phyloP scores from a whole-genome alignment of 2,797 vertebrate genomes.

The Prionace glauca region DNA sequence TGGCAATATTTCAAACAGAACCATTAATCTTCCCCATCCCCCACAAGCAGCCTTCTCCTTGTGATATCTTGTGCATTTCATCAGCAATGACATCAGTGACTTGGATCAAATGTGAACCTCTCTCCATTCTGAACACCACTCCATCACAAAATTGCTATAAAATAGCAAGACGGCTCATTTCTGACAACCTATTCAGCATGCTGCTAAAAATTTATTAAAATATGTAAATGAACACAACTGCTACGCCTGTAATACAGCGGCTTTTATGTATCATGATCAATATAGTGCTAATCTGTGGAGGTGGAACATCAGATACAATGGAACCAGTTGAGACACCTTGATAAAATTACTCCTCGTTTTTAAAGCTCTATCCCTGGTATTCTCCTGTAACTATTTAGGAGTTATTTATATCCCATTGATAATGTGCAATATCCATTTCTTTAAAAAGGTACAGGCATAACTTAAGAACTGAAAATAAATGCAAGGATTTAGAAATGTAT shows the following conservation, averaged over 20 bases:
- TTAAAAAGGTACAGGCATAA: neutral
- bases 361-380: neutral
- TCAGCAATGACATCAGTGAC: neutral
- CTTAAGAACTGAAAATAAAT: neutral
- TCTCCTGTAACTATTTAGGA: neutral
- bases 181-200: neutral
- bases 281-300: neutral
- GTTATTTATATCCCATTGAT: neutral
- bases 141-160: neutral
- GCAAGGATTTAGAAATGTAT: neutral
- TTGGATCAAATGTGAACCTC: neutral
- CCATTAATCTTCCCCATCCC: neutral
- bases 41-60: neutral
- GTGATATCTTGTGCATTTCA: slow-evolving; percentile 1
- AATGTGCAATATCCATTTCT: neutral
- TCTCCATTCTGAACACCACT: neutral
- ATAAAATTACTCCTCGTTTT: neutral
- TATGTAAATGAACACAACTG: neutral
- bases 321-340: neutral
- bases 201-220: neutral
- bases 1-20: slow-evolving; percentile 3
- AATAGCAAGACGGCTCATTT: neutral
- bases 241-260: neutral
- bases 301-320: neutral
- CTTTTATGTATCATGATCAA: neutral